These are phyloP conservation scores for Microdon myrmicae DNA, from an alignment of 2,888 invertebrate genomes.

Conservation along the genomic window DNA sequence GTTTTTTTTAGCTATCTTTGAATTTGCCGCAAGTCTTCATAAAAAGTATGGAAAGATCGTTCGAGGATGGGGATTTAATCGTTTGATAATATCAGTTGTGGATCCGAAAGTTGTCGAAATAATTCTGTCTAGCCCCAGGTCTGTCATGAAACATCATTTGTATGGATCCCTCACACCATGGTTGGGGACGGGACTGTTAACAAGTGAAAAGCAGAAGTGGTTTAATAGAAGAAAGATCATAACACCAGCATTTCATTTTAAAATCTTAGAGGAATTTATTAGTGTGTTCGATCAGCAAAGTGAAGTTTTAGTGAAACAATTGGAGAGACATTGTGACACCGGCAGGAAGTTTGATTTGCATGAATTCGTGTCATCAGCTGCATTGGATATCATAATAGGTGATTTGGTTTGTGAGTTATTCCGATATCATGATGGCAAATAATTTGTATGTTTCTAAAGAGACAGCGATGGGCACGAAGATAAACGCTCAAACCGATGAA, in stretches of 20 bases:
- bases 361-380: conserved; percentile 71
- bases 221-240: conserved; percentile 75
- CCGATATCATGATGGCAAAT: no score
- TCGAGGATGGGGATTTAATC: conserved; percentile 66
- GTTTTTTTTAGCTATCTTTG: no score
- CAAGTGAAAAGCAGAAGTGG: conserved; percentile 71
- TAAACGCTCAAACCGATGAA: conserved; percentile 69
- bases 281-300: conserved; percentile 76
- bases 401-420: conserved; percentile 10
- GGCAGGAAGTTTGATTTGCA: conserved; percentile 70
- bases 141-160: conserved; percentile 59
- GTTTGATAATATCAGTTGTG: conserved; percentile 63
- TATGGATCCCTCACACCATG: conserved; percentile 59
- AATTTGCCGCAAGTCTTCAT: conserved; percentile 33
- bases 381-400: conserved; percentile 70
- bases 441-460: conserved; percentile 67
- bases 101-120: conserved; percentile 69
- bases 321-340: conserved; percentile 67
- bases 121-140: conserved; percentile 57
- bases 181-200: conserved; percentile 61
- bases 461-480: conserved; percentile 62
- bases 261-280: conserved; percentile 78
- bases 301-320: conserved; percentile 69
- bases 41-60: conserved; percentile 62
- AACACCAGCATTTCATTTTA: conserved; percentile 83